These are phyloP conservation scores for Elachura formosa DNA, from an alignment of 2,113 vertebrate species.

Conservation along the genomic window DNA sequence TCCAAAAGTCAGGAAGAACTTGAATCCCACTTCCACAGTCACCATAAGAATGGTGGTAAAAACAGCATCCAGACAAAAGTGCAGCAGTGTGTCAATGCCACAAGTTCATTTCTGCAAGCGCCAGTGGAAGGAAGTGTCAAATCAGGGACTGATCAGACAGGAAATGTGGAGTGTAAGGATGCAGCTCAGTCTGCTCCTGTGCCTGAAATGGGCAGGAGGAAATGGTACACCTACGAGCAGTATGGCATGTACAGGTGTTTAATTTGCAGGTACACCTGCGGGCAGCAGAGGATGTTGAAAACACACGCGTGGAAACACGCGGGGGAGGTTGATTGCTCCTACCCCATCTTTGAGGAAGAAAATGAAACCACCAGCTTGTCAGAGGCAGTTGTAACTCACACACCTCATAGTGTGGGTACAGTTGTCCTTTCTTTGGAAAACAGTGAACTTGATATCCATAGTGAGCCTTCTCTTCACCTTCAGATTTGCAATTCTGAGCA, in stretches of 20 bases:
- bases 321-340: conserved; percentile 92
- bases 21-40: conserved; percentile 83
- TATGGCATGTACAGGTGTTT: conserved; percentile 93
- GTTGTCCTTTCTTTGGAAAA: conserved; percentile 81
- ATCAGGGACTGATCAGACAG: neutral
- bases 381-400: conserved; percentile 48
- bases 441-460: conserved; percentile 66
- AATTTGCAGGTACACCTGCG: conserved; percentile 96
- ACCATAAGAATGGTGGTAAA: conserved; percentile 68
- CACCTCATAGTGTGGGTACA: conserved; percentile 69
- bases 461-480: conserved; percentile 73
- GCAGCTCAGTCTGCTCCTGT: neutral
- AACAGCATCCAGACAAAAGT: neutral
- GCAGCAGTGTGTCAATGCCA: neutral
- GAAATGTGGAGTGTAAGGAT: conserved; percentile 30
- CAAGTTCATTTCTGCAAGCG: conserved; percentile 4
- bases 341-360: conserved; percentile 94
- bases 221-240: conserved; percentile 92
- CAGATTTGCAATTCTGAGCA: conserved; percentile 78
- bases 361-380: conserved; percentile 57
- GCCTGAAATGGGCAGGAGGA: conserved; percentile 70
- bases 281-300: conserved; percentile 95
- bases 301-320: conserved; percentile 98
- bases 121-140: conserved; percentile 29
- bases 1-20: conserved; percentile 86